Base-by-base conservation (phyloP, 2,888 invertebrate genomes). In the Melipona bicolor region DNA sequence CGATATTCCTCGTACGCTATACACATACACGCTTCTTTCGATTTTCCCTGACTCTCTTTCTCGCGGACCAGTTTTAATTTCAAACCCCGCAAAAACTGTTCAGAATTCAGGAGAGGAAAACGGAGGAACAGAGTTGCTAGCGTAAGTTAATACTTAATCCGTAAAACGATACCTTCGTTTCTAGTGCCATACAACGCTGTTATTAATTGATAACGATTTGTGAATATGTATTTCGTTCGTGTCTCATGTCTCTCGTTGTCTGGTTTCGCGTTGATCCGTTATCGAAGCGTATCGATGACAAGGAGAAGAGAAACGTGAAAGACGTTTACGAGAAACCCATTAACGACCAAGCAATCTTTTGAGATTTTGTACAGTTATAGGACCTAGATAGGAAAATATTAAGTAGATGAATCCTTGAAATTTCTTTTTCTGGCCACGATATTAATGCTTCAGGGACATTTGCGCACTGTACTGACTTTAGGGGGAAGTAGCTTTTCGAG, bases 141-240 rank as follows among this genome's bases (percentile, higher is more conserved):
- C 27, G 27, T 52, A 52, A 52, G n/a, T 21, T 69, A 27, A 52
- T 27, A 27, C 64, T 64, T 64, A 27, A 52, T 27, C 27, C 24
- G 32, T 27, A 61, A 74, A 54, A 77, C 73, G 69, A 70, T 56
- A 67, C 49, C 56, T 71, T 75, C 59, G 54, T 56, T 21, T 43
- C 73, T 77, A 32, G 83, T 83, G 83, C 83, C 83, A 83, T 83
- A 83, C 61, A 72, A 32, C 36, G 71, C n/a, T 43, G 27, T 43
- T 43, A 43, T 43, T 5, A 59, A n/a, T 24, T 17, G 9, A 19
- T n/a, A 19, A 64, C 59, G 32, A 9, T 24, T n/a, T 21, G 52
- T 17, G 27, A 19, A 49, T 67, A 36, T 54, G 21, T 19, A 15
- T 67, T 49, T 67, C 49, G n/a, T 65, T 19, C 19, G 1, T 3